phyloP scores from a whole-genome alignment of 2,888 invertebrate species.

The Sussaba pulchella region DNA sequence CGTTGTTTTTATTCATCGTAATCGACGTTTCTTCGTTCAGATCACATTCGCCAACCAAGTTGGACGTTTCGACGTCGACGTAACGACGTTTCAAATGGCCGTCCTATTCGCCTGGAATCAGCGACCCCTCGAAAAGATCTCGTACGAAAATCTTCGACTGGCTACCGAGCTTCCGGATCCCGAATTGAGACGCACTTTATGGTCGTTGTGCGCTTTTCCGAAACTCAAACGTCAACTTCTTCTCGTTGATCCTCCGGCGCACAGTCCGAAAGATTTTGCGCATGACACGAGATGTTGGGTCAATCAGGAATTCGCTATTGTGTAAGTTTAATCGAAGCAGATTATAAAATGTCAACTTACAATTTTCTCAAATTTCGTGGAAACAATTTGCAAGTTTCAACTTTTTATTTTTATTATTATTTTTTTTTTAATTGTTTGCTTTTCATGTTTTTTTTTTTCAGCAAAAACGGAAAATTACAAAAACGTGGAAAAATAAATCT shows the following conservation, averaged over 20 bases:
- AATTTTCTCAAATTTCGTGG: too few species aligned
- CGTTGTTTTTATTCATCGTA: neutral
- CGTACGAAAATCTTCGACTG: slow-evolving; percentile 97
- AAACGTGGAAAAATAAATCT: slow-evolving; percentile 98
- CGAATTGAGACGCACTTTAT: slow-evolving; percentile 96
- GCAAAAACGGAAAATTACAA: slow-evolving; percentile 98
- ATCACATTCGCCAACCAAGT: slow-evolving; percentile 97
- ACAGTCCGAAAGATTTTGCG: slow-evolving; percentile 96
- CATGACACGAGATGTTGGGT: slow-evolving; percentile 98
- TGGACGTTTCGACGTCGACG: slow-evolving; percentile 98
- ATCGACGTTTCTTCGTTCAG: slow-evolving; percentile 71
- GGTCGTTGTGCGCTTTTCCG: slow-evolving; percentile 98
- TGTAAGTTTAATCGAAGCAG: slow-evolving; percentile 84
- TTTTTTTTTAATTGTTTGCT: too few species aligned
- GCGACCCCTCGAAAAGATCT: slow-evolving; percentile 95
- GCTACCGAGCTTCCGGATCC: slow-evolving; percentile 98
- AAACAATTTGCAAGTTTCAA: too few species aligned
- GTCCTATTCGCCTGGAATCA: slow-evolving; percentile 99
- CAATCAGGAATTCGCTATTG: slow-evolving; percentile 97
- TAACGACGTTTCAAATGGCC: slow-evolving; percentile 99
- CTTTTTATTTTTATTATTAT: neutral
- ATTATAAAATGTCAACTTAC: too few species aligned
- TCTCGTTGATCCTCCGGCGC: slow-evolving; percentile 91
- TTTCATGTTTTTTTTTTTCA: slow-evolving; percentile 74
- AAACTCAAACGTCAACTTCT: slow-evolving; percentile 97